Base-by-base conservation (phyloP, 2,113 vertebrate genomes). In the Platysteira castanea region DNA sequence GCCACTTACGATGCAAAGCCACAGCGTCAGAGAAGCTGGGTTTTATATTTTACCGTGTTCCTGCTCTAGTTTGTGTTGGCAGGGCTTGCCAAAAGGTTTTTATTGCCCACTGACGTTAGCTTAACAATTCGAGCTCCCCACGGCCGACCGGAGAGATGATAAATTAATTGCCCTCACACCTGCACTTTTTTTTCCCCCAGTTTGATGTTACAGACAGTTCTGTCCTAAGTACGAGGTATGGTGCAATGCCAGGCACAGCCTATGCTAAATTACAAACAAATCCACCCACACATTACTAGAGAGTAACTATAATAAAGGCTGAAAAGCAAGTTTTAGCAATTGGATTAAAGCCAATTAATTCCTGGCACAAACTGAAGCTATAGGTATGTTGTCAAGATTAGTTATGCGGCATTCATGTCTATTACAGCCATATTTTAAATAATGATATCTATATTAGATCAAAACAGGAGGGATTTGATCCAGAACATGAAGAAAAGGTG, bases 271-370 rank as follows among this genome's bases (percentile, higher is more conserved):
- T 74, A 76, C 80, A 89, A 92, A 95, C 77, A 93, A 95, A 96
- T 92, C 95, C 93, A 92, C 94, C 95, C 91, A 96, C 95, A 91
- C 78, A 63, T 94, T 96, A 93, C 92, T 96, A 93, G 91, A 97
- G 84, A 96, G 92, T 96, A 95, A 69, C 54, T 92, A 69, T 59
- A 97, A 96, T 91, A 96, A 94, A 94, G 94, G 76, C 94, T 90
- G 95, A 90, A 96, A 97, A 96, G 75, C 83, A 60, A 93, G 83
- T 87, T 93, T 97, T 75, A 88, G 78, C 61, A 90, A 70, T 47
- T 98, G 96, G 92, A 95, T 47, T 50, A 22, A 93, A 92, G 93
- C 96, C 96, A 97, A 47, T 61, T 96, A 50, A 56, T 96, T 97
- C 92, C 94, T 97, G 95, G 94, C 92, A 83, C 44, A 19, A 50